Evolutionary conservation across 2,797 vertebrate species (phyloP), one percentile per base, ranked within the genome.

Genomic region (Coracias cyanogaster): DNA sequence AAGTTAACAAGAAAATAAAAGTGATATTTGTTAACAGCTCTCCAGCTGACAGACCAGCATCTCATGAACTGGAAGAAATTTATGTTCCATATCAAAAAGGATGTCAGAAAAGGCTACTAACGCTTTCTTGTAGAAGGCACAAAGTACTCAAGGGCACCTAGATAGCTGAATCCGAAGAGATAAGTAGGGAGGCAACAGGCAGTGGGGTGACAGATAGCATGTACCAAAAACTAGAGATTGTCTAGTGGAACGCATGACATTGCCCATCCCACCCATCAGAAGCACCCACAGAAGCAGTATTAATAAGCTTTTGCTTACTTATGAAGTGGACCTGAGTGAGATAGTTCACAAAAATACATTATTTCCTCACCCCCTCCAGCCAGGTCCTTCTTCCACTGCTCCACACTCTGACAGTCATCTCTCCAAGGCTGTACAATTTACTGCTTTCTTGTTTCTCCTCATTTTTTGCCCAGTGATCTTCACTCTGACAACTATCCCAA

Each of bases 261-360:
- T 39, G 69, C 37, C 48, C 20, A 39, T 39, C 25, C 15, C 33
- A 24, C 28, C 26, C 33, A 46, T 1, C 35, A 46, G 41, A 29
- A 52, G 16, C 61, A 43, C 25, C 7, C 49, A 45, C 64, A 52
- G 37, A 19, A 81, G 31, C 35, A 48, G 35, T 1, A 41, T 0
- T 14, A 29, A 35, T 7, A 49, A 54, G 49, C 7, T 67, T 26
- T 20, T 81, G 2, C 28, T 52, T 45, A 51, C 25, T 72, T 41
- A 70, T 1, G 0, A 80, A 67, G 15, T 1, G 0, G 15, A 66
- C 1, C 20, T 0, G 0, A 57, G 10, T 2, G 16, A 88, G 92
- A 6, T 10, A 37, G 8, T 81, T 31, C 37, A 69, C 46, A 64
- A 79, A 65, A 67, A 8, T 2, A 8, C 3, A 16, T 35, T 6